phyloP scores from a whole-genome alignment of 2,888 invertebrate species.

The Rhogogaster chlorosoma region DNA sequence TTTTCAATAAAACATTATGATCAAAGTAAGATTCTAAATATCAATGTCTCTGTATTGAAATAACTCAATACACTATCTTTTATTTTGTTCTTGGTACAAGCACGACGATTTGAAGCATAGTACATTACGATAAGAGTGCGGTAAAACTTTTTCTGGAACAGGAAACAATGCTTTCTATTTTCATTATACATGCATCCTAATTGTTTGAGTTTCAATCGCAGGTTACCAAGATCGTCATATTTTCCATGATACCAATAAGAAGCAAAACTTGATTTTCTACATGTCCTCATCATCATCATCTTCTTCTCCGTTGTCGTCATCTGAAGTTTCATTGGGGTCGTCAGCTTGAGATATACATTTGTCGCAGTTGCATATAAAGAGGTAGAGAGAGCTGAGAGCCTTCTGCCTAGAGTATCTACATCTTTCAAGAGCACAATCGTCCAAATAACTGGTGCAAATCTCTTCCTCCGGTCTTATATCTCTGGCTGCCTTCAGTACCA shows the following conservation, averaged over 20 bases:
- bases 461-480: slow-evolving; percentile 91
- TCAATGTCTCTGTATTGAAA: not conserved
- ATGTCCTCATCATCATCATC: slow-evolving; percentile 78
- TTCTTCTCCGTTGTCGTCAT: slow-evolving; percentile 86
- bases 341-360: slow-evolving; percentile 87
- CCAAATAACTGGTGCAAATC: slow-evolving; percentile 94
- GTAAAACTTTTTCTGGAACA: too few species aligned
- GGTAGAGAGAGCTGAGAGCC: slow-evolving; percentile 87
- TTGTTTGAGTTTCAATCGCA: not conserved
- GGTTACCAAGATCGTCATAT: not conserved
- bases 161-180: not conserved
- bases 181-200: not conserved
- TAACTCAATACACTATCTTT: not conserved
- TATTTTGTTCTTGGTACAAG: not conserved
- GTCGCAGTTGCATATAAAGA: slow-evolving; percentile 90
- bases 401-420: slow-evolving; percentile 94
- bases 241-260: not conserved
- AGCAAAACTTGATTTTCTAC: slow-evolving; percentile 58
- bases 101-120: not conserved
- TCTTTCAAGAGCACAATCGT: slow-evolving; percentile 89
- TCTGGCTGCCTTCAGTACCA: slow-evolving; percentile 86
- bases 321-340: slow-evolving; percentile 89
- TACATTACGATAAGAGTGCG: too few species aligned
- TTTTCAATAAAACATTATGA: too few species aligned
- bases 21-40: not conserved